A percentile compares a stretch with the other conserved stretches of the same genome.
These are phyloP conservation scores for Pipra filicauda DNA, from an alignment of 2,113 vertebrate genomes.

Conservation along the genomic window DNA sequence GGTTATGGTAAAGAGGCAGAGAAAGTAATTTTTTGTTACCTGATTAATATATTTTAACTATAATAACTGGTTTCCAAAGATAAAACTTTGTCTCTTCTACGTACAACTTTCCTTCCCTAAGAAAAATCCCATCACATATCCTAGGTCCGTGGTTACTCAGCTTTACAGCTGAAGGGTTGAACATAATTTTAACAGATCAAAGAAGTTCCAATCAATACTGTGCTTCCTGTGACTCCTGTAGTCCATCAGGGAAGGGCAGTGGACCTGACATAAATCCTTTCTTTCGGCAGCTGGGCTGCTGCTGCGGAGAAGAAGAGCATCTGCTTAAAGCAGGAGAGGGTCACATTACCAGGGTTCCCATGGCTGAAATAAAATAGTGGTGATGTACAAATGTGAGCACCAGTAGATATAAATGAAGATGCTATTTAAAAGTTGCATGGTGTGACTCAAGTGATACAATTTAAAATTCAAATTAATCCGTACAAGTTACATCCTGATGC, in stretches of 20 bases:
- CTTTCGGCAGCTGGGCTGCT: not conserved
- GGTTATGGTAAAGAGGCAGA: not conserved
- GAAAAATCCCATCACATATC: not conserved
- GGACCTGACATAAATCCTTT: not conserved
- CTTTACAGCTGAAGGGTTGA: not conserved
- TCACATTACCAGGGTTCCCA: not conserved
- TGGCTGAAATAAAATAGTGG: not conserved
- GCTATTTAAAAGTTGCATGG: not conserved
- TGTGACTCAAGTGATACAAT: not conserved
- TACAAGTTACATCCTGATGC: not conserved
- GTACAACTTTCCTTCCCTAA: not conserved
- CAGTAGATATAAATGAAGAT: not conserved
- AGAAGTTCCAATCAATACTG: not conserved
- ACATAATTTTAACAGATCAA: not conserved
- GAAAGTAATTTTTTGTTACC: not conserved
- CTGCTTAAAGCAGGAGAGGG: not conserved
- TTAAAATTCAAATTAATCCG: not conserved
- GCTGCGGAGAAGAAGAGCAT: not conserved
- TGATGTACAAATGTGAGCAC: not conserved
- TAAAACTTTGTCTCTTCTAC: not conserved
- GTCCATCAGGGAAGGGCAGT: not conserved
- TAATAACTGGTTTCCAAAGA: not conserved
- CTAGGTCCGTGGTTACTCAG: not conserved
- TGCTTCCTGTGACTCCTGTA: not conserved
- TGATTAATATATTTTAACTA: not conserved